Percentiles rank a stretch among this genome's conserved stretches.
Evolutionary conservation across 2,888 invertebrate genomes (phyloP).

Genomic region (Hirtodrosophila duncani): DNA sequence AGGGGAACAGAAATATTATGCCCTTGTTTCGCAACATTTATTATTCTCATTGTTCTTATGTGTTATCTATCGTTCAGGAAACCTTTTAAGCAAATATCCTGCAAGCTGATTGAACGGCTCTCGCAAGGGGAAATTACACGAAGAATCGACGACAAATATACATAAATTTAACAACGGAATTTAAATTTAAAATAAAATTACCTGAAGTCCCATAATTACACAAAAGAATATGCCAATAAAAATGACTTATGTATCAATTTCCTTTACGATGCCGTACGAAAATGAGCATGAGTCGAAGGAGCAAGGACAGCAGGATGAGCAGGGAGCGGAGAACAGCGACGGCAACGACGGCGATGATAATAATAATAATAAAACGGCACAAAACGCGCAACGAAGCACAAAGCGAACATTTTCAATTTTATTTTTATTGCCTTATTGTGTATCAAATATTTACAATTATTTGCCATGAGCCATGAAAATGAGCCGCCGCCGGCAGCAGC

Average conservation of each 20-base stretch:
- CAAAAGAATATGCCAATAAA: constrained; percentile 73
- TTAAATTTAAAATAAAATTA: constrained; percentile 71
- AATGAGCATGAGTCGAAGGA: neutral
- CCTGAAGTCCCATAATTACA: constrained; percentile 70
- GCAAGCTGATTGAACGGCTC: too few relatives aligned
- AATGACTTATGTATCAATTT: constrained; percentile 75
- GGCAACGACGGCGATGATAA: constrained; percentile 12
- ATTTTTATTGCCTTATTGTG: constrained; percentile 75
- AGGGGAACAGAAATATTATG: too few relatives aligned
- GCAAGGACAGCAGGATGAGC: neutral
- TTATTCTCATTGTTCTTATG: too few relatives aligned
- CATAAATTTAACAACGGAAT: too few relatives aligned
- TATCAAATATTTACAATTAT: constrained; percentile 78
- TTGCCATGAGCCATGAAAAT: constrained; percentile 67
- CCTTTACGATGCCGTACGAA: constrained; percentile 53
- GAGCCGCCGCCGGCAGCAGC: constrained; percentile 33
- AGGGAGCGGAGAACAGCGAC: constrained; percentile 1
- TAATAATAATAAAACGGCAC: constrained; percentile 62
- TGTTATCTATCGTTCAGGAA: too few relatives aligned
- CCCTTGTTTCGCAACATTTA: too few relatives aligned
- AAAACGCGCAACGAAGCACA: constrained; percentile 41
- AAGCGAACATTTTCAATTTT: constrained; percentile 74
- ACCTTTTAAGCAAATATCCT: too few relatives aligned
- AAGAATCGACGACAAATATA: too few relatives aligned
- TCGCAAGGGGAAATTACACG: too few relatives aligned